These are phyloP conservation scores for Myopa tessellatipennis DNA, from an alignment of 2,888 invertebrate species.

Conservation along the genomic window DNA sequence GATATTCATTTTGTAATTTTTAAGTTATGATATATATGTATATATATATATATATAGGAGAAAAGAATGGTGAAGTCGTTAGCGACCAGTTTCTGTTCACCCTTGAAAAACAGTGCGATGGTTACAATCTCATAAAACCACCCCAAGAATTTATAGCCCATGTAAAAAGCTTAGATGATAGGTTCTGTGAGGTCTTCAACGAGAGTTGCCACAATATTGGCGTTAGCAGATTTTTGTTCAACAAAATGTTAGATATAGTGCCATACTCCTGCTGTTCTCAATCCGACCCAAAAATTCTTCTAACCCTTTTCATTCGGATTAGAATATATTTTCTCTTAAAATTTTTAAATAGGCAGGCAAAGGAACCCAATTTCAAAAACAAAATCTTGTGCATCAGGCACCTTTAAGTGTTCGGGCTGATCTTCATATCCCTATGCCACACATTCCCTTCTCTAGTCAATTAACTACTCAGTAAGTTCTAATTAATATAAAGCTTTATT, in stretches of 20 bases:
- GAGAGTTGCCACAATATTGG: slow-evolving; percentile 3
- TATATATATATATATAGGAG: too few species aligned
- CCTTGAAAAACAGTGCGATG: slow-evolving; percentile 15
- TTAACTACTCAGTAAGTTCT: neutral
- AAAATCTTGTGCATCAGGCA: slow-evolving; percentile 15
- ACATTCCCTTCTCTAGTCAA: neutral
- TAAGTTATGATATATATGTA: too few species aligned
- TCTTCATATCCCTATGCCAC: neutral
- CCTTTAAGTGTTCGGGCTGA: neutral
- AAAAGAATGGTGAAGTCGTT: neutral
- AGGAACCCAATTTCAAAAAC: slow-evolving; percentile 12
- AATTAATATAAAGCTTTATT: neutral
- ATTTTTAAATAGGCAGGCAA: neutral
- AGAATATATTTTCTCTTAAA: slow-evolving; percentile 13
- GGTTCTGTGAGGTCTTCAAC: slow-evolving; percentile 1
- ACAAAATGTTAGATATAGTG: slow-evolving; percentile 12
- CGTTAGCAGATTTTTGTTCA: neutral
- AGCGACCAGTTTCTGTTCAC: slow-evolving; percentile 15
- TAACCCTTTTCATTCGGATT: slow-evolving; percentile 1
- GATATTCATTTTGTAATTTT: too few species aligned
- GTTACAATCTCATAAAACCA: slow-evolving; percentile 13
- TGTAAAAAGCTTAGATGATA: neutral
- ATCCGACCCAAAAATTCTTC: neutral
- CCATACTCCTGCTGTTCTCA: slow-evolving; percentile 7
- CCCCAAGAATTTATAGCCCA: neutral